A percentile compares a stretch with the other conserved stretches of the same genome.
phyloP scores from a whole-genome alignment of 2,888 invertebrate genomes.

The Odontomyia ornata region DNA sequence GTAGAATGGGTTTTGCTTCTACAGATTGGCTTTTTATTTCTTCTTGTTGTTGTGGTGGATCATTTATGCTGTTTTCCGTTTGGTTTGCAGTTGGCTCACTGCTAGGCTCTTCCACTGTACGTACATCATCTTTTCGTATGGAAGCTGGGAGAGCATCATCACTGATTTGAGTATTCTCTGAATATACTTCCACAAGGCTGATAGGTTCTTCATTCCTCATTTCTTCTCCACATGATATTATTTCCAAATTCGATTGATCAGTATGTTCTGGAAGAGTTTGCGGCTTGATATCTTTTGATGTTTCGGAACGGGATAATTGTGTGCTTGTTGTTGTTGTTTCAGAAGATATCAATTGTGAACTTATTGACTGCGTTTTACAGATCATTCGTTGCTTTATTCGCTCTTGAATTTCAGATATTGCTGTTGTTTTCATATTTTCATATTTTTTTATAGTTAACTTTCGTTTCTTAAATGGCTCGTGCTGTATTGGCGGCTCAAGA shows the following conservation, averaged over 20 bases:
- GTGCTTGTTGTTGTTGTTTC: neutral
- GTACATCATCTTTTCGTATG: too few species aligned
- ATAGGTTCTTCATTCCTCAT: neutral
- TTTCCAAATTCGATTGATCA: neutral
- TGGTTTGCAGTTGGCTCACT: too few species aligned
- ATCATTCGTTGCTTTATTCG: neutral
- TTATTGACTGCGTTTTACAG: neutral
- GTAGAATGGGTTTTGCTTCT: too few species aligned
- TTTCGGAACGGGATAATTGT: neutral
- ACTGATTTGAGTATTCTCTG: too few species aligned
- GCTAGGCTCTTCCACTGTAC: too few species aligned
- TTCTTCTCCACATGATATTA: neutral
- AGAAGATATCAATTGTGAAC: neutral
- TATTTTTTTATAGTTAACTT: conserved; percentile 17
- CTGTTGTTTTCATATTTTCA: neutral
- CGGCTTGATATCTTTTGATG: neutral
- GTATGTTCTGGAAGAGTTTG: too few species aligned
- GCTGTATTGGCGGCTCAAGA: neutral
- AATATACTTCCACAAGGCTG: too few species aligned
- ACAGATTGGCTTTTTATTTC: too few species aligned
- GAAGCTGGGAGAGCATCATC: too few species aligned
- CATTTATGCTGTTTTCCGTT: too few species aligned
- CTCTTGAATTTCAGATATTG: neutral
- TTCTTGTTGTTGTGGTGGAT: too few species aligned
- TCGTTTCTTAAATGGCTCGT: conserved; percentile 3